Base-by-base conservation (phyloP, 2,797 vertebrate genomes). In the Anguilla marmorata region DNA sequence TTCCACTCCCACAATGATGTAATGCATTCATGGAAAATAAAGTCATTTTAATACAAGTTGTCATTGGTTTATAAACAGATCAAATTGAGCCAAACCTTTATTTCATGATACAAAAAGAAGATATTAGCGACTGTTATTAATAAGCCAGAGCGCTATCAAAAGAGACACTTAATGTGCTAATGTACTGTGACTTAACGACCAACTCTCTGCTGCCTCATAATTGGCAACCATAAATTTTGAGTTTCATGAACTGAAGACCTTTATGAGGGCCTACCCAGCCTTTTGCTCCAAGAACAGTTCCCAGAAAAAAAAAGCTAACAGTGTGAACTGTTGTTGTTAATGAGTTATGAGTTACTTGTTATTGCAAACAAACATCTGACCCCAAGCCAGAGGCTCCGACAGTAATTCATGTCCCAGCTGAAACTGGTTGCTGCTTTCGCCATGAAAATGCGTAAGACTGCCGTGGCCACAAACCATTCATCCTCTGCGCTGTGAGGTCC, bases 401-500 rank as follows among this genome's bases (percentile, higher is more conserved):
- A 82, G 45, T 82, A 50, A 82, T 30, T 50, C 79, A 82, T 82
- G 79, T 48, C 41, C 41, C 63, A 66, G n/a, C 21, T 66, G 63
- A 27, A 66, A 66, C 63, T 41, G 74, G 74, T 37, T 21, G 11
- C 74, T 79, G 69, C 69, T 33, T 37, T 79, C 19, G 50, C 79
- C 24, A 12, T 82, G 79, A 45, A 82, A 48, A 80, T 80, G 3
- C 21, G 37, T 16, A 48, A 41, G 2, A 79, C 37, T 79, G 74
- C 33, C 37, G 5, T 37, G 72, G 72, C 12, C 80, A 63, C 85
- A 85, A 37, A 76, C 21, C 74, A 58, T 76, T 86, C 82, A 63
- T 76, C 87, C 82, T 85, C 66, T 33, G 9, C 56, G 66, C 83
- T 74, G 45, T 19, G 85, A 80, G 48, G 84, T 56, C 86, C 86